Evolutionary conservation across 2,888 invertebrate species (phyloP).

Genomic region (Latrodectus hesperus): DNA sequence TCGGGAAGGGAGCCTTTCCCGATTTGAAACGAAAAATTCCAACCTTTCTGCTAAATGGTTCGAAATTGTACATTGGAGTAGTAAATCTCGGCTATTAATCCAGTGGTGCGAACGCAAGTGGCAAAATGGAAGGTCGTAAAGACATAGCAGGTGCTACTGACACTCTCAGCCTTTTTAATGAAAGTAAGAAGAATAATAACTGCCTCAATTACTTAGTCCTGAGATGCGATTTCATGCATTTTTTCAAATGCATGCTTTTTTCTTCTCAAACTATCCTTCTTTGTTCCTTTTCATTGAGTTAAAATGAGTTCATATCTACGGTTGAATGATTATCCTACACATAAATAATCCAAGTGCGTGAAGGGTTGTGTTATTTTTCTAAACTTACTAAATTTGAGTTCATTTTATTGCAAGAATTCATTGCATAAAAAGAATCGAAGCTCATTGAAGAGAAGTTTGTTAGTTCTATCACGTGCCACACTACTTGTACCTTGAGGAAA

Average conservation of each 20-base stretch:
- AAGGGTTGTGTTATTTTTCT: no score
- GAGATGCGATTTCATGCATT: conserved; percentile 30
- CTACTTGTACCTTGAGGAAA: no score
- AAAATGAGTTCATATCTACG: neutral
- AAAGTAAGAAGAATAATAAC: conserved; percentile 29
- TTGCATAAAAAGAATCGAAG: no score
- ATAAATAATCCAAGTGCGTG: no score
- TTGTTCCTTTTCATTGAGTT: conserved; percentile 26
- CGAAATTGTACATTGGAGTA: conserved; percentile 39
- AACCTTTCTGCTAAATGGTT: conserved; percentile 40
- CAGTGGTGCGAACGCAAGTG: conserved; percentile 48
- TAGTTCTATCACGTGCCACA: no score
- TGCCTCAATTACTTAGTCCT: conserved; percentile 35
- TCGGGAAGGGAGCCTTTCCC: neutral
- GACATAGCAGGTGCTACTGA: conserved; percentile 50
- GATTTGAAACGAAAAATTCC: conserved; percentile 31
- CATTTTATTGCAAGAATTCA: no score
- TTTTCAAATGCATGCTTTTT: conserved; percentile 9
- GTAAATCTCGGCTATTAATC: conserved; percentile 65
- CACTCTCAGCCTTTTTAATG: conserved; percentile 23
- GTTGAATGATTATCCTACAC: no score
- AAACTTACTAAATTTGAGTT: no score
- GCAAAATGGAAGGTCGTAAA: conserved; percentile 56
- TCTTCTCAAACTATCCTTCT: neutral
- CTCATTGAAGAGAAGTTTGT: no score